Base-by-base conservation (phyloP, 2,113 vertebrate species). In the Tympanuchus pallidicinctus region DNA sequence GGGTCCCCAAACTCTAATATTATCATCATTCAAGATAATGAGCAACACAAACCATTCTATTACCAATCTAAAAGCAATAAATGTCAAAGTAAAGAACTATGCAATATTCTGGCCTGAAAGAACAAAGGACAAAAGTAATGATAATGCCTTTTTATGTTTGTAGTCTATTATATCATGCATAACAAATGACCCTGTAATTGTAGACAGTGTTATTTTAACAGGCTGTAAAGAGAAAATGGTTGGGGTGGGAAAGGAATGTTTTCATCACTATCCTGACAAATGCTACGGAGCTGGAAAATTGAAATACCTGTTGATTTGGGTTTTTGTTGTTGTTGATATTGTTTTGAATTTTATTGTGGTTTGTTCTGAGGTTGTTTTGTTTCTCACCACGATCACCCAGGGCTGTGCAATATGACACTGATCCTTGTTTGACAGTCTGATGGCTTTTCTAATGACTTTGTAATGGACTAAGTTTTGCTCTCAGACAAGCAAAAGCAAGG, bases 11-110 rank as follows among this genome's bases (percentile, higher is more conserved):
- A 92, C 90, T 96, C 93, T 97, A 97, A 97, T 98, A 98, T 97
- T 97, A 96, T 96, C 97, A 98, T 98, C 96, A 97, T 97, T 98
- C 97, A 98, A 97, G 94, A 97, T 98, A 98, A 98, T 97, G 97
- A 98, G 96, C 96, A 97, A 97, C 97, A 97, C 97, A 97, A 97
- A 96, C 95, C 94, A 97, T 98, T 97, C 97, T 96, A 98, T 98
- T 98, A 98, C 96, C 95, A 97, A 98, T 98, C 94, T 97, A 97
- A 98, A 97, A 97, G 96, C 97, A 97, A 98, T 98, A 98, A 98
- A 97, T 96, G 98, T 98, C 98, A 98, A 95, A 97, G 97, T 98
- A 98, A 98, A 98, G 97, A 97, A 98, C 96, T 98, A 96, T 95
- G 97, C 97, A 98, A 98, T 98, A 98, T 97, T 97, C 97, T 93